Evolutionary conservation across 92 coral and sea anemone genomes (phyloP).

Genomic region (Phenganax subtilis): DNA sequence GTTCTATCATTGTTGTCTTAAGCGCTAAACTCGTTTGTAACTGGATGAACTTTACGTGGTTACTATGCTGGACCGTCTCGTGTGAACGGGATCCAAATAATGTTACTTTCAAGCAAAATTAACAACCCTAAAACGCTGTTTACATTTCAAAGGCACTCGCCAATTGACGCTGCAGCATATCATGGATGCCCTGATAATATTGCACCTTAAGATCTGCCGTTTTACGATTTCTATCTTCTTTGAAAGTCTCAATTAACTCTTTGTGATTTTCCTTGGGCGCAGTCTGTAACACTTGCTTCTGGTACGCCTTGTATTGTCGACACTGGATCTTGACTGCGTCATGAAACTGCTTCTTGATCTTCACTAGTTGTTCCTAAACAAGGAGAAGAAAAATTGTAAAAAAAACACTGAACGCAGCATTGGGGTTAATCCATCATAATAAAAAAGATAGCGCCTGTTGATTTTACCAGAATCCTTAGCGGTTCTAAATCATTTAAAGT

Average conservation of each 20-base stretch:
- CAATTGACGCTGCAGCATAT: slow-evolving; percentile 95
- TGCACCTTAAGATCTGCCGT: slow-evolving; percentile 94
- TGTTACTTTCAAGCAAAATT: background rate
- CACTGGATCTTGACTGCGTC: slow-evolving; percentile 94
- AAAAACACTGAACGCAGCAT: too few relatives aligned
- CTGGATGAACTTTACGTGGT: too few relatives aligned
- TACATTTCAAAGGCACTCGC: slow-evolving; percentile 36
- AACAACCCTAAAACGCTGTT: background rate
- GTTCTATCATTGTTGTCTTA: too few relatives aligned
- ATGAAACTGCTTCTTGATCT: slow-evolving; percentile 89
- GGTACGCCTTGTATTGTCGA: slow-evolving; percentile 90
- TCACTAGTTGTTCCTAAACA: slow-evolving; percentile 72
- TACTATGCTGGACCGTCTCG: too few relatives aligned
- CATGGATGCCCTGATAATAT: slow-evolving; percentile 93
- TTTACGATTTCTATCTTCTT: slow-evolving; percentile 88
- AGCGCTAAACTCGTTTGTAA: too few relatives aligned
- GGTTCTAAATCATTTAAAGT: too few relatives aligned
- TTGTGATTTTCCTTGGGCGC: slow-evolving; percentile 90
- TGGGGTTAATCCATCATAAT: too few relatives aligned
- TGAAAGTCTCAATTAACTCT: slow-evolving; percentile 75
- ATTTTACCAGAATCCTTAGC: too few relatives aligned
- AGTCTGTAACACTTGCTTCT: slow-evolving; percentile 79
- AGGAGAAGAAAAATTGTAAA: background rate
- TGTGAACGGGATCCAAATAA: too few relatives aligned
- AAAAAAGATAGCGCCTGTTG: too few relatives aligned